Base-by-base conservation (phyloP, 2,888 invertebrate genomes). In the Trimorus sp. region DNA sequence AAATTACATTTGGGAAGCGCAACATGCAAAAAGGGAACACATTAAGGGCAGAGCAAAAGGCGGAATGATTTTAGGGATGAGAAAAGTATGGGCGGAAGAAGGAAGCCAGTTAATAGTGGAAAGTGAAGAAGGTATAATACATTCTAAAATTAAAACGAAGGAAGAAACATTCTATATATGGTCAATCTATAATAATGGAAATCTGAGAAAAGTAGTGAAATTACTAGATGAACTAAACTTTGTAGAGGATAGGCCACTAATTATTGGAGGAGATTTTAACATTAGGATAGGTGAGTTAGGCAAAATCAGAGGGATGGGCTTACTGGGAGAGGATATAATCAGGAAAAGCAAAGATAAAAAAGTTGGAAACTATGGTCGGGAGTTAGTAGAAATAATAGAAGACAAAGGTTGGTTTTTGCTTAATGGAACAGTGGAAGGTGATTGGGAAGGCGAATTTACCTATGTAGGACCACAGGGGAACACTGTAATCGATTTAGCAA, bases 401-500 rank as follows among this genome's bases (percentile, higher is more conserved):
- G 26, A 26, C 2, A 26, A 26, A 26, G 26, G 4, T 4, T 26
- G 26, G 26, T 26, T 26, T 26, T 4, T 26, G 4, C 9, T 53
- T 56, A 63, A 15, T 8, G 16, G 40, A 7, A 3, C 36, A 66
- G 0, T 63, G 63, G 26, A 48, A 59, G 12, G 26, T 26, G 26
- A 26, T 45, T 7, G 53, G 58, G 38, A 69, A 75, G 48, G 37
- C 37, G 12, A 85, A 51, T 82, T 16, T 16, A 82, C 84, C 1
- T 84, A 68, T 65, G 51, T 79, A 26, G 75, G 81, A 16, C 59
- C 59, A 5, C 83, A 65, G 56, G 71, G 81, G 11, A 66, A 51
- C 11, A 65, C 83, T 7, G 84, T 84, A 3, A 80, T 85, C 14
- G 84, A 85, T 42, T 82, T 82, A 7, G 74, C 62, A 36, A 70